Conservation (phyloP, 2,797 vertebrate species). For the Pseudochirops cupreus region DNA sequence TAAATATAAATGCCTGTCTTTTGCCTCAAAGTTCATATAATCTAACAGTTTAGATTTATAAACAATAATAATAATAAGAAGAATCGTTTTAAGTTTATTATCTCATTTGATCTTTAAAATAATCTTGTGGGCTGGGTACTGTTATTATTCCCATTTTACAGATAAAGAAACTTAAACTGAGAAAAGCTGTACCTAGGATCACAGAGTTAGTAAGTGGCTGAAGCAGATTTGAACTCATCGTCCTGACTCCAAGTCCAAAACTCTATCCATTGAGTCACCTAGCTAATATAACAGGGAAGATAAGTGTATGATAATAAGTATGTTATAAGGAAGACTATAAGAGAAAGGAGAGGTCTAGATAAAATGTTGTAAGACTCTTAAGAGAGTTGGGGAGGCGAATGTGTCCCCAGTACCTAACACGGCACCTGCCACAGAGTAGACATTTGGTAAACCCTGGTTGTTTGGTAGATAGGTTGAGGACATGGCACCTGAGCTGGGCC, state of each 20-base stretch:
- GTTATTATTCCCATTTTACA: neutral
- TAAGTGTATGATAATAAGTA: neutral
- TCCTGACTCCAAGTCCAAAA: neutral
- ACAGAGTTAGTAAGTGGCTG: neutral
- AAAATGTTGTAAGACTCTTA: neutral
- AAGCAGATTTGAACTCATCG: neutral
- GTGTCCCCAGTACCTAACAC: neutral
- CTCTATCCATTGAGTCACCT: neutral
- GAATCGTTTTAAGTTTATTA: neutral
- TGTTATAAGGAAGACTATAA: neutral
- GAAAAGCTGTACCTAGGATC: neutral
- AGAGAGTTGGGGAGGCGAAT: neutral
- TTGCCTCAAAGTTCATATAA: neutral
- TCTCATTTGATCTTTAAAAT: neutral
- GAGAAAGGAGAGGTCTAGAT: neutral
- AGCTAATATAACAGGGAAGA: neutral
- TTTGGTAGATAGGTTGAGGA: neutral
- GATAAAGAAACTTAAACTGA: neutral
- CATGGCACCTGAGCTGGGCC: neutral
- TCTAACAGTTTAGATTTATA: neutral
- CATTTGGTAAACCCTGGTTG: neutral
- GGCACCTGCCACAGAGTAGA: neutral
- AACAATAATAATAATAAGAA: no score
- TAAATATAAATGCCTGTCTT: neutral
- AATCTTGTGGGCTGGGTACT: neutral